Base-by-base conservation (phyloP, 2,113 vertebrate genomes). In the Pelusios castaneus region DNA sequence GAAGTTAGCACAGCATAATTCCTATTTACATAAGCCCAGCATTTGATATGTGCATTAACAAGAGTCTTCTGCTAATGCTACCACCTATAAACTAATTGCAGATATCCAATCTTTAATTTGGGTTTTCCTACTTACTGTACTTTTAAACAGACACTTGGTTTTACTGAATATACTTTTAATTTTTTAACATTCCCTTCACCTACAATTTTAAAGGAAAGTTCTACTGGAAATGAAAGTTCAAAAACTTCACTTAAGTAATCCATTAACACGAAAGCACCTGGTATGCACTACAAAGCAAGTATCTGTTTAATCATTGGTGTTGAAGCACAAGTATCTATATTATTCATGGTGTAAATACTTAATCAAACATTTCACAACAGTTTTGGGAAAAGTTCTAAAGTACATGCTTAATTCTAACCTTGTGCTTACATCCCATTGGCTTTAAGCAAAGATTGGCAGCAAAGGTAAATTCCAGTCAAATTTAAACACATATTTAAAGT, bases 291-390 rank as follows among this genome's bases (percentile, higher is more conserved):
- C 88, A 82, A 58, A 79, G 82, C 84, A 90, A 94, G 95, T 84
- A 51, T 73, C 94, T 13, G 77, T 90, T 93, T 63, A 87, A 94
- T 94, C 84, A 79, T 80, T 84, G 70, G 22, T 58, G 84, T 91
- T 90, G 79, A 84, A 84, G 93, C 6, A 43, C 63, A 49, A 87
- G 82, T 84, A 93, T 89, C 93, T 88, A 88, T 82, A 89, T 91
- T 96, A 95, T 94, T 88, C 90, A 90, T 85, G 89, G 91, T 73
- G 95, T 94, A 95, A 97, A 96, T 93, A 96, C 92, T 43, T 84
- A 88, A 91, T 96, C 93, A 96, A 96, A 97, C 87, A 92, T 95
- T 52, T 94, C 95, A 95, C 94, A 94, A 91, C 93, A 94, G 97
- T 92, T 95, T 82, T 95, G 91, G 91, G 94, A 94, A 92, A 96